Evolutionary conservation across 2,797 vertebrate genomes (phyloP).

Genomic region (Ceryle rudis): DNA sequence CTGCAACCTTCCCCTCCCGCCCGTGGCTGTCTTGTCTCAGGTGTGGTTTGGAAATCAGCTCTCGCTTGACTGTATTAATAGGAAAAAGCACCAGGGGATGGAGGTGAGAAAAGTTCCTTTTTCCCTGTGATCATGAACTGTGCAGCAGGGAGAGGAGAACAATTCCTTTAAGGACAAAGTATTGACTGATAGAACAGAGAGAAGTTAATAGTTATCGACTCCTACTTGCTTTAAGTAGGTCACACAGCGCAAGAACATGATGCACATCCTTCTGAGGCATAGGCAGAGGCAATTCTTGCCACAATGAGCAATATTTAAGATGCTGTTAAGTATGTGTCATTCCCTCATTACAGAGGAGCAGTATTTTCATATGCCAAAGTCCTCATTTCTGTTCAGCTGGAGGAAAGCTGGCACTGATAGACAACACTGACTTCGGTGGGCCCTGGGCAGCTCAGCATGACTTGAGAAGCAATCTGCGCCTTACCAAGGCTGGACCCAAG

Average conservation of each 20-base stretch:
- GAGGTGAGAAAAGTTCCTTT: neutral
- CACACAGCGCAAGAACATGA: neutral
- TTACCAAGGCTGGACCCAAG: neutral
- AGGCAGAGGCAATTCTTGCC: neutral
- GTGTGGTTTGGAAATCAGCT: neutral
- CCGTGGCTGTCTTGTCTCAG: neutral
- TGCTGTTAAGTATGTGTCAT: neutral
- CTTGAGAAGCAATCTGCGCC: neutral
- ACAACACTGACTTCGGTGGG: neutral
- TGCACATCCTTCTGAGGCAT: neutral
- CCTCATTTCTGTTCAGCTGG: neutral
- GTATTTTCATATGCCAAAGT: neutral
- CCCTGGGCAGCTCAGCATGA: neutral
- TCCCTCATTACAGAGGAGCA: neutral
- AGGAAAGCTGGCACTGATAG: neutral
- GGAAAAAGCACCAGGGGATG: rapidly evolving
- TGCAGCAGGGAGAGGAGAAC: neutral
- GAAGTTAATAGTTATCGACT: conserved; percentile 47
- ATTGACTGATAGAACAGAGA: neutral
- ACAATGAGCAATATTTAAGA: neutral
- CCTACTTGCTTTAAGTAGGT: neutral
- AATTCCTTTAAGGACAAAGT: neutral
- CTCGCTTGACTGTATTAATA: neutral
- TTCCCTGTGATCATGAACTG: neutral
- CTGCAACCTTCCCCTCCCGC: rapidly evolving